A percentile compares a stretch with the other conserved stretches of the same genome.
Evolutionary conservation across 1,140 invertebrate species (phyloP).

Genomic region (Neoseiulus cucumeris): DNA sequence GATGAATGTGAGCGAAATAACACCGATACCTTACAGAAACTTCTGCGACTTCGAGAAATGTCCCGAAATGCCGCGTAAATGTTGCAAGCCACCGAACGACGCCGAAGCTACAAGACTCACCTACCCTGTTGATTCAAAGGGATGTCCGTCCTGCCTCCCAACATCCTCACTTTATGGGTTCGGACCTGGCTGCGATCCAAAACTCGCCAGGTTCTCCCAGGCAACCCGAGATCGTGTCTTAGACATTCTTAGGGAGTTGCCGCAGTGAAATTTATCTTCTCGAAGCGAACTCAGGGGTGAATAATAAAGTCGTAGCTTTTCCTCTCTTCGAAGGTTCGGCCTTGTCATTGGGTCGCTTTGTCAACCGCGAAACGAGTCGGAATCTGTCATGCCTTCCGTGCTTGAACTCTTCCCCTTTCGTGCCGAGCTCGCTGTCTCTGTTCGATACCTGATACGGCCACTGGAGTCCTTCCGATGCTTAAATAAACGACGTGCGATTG

Average conservation of each 20-base stretch:
- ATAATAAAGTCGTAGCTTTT: no score
- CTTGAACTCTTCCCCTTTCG: no score
- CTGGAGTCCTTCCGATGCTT: no score
- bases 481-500: no score
- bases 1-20: no score
- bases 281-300: no score
- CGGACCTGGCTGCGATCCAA: background rate
- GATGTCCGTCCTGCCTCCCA: background rate
- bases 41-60: constrained; percentile 1
- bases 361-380: no score
- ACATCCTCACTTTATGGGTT: background rate
- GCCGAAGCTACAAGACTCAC: background rate
- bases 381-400: no score
- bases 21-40: background rate
- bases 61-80: background rate
- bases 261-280: background rate
- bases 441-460: no score
- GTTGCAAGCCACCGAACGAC: background rate
- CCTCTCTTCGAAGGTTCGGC: no score
- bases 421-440: no score
- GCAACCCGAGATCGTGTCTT: background rate
- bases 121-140: background rate
- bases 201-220: background rate
- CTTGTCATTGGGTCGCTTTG: no score
- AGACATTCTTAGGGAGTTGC: background rate